phyloP scores from a whole-genome alignment of 1,140 invertebrate species.

The Zaprionus inermis region DNA sequence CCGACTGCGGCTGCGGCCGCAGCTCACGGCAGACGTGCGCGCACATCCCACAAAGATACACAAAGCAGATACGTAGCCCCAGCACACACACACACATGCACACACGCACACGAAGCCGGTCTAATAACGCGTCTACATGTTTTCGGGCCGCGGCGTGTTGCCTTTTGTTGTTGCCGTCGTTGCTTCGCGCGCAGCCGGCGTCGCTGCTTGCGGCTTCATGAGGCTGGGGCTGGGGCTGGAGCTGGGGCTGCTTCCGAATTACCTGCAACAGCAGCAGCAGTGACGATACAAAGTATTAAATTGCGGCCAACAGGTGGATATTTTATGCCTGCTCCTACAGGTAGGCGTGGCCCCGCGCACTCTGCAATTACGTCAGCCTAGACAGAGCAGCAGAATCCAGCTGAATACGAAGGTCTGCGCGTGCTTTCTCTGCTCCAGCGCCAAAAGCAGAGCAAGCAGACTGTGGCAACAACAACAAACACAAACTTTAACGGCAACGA shows the following conservation, averaged over 20 bases:
- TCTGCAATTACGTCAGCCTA: conserved; percentile 58
- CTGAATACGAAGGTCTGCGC: not conserved
- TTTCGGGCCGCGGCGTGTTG: conserved; percentile 54
- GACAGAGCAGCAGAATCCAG: not conserved
- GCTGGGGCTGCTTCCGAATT: conserved; percentile 81
- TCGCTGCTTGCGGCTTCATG: conserved; percentile 65
- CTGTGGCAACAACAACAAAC: conserved; percentile 33
- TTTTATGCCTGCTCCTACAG: conserved; percentile 55
- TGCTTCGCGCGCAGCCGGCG: conserved; percentile 26
- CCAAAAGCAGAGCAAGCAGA: conserved; percentile 14
- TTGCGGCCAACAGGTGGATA: conserved; percentile 78
- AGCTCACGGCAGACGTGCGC: conserved; percentile 75
- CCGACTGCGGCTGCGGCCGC: conserved; percentile 19
- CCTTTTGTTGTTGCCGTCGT: conserved; percentile 61
- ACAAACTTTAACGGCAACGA: conserved; percentile 56
- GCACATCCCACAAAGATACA: conserved; percentile 64
- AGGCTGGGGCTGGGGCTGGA: conserved; percentile 19
- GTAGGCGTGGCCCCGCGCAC: conserved; percentile 3
- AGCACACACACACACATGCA: conserved; percentile 30
- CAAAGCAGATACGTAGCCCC: conserved; percentile 22
- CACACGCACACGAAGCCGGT: conserved; percentile 48
- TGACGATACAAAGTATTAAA: conserved; percentile 78
- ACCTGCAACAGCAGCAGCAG: conserved; percentile 55
- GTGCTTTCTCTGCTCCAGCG: not conserved
- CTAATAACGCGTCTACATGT: conserved; percentile 76